Conservation (phyloP, 2,888 invertebrate species). For the Idaea biselata region DNA sequence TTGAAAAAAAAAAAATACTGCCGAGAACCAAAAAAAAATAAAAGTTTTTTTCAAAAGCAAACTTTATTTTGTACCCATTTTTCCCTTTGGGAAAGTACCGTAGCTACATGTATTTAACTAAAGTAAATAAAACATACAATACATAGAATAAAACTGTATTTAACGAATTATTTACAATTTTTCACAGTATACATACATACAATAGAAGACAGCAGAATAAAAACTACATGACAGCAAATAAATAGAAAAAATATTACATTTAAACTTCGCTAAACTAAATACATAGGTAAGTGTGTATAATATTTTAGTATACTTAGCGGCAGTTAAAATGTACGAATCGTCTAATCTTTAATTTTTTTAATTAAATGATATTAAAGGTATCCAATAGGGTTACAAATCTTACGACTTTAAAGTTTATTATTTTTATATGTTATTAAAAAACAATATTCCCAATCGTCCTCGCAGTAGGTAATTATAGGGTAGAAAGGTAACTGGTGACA, state of each 20-base stretch:
- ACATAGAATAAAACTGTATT: conserved; percentile 28
- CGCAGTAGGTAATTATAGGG: too few relatives aligned
- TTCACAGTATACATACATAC: neutral
- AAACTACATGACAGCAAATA: neutral
- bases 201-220: neutral
- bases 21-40: too few relatives aligned
- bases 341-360: neutral
- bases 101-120: too few relatives aligned
- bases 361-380: neutral
- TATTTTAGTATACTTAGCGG: neutral
- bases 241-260: neutral
- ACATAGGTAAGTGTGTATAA: too few relatives aligned
- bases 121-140: conserved; percentile 3
- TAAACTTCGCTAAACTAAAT: neutral
- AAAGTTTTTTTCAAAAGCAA: too few relatives aligned
- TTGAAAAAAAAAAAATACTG: too few relatives aligned
- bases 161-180: conserved; percentile 15
- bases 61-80: too few relatives aligned
- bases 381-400: neutral
- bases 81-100: too few relatives aligned
- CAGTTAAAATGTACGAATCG: neutral
- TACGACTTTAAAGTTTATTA: too few relatives aligned
- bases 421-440: too few relatives aligned
- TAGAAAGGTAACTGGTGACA: too few relatives aligned
- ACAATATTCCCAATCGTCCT: too few relatives aligned